A percentile compares a stretch with the other conserved stretches of the same genome.
phyloP scores from a whole-genome alignment of 2,797 vertebrate species.

The Agapornis canus region DNA sequence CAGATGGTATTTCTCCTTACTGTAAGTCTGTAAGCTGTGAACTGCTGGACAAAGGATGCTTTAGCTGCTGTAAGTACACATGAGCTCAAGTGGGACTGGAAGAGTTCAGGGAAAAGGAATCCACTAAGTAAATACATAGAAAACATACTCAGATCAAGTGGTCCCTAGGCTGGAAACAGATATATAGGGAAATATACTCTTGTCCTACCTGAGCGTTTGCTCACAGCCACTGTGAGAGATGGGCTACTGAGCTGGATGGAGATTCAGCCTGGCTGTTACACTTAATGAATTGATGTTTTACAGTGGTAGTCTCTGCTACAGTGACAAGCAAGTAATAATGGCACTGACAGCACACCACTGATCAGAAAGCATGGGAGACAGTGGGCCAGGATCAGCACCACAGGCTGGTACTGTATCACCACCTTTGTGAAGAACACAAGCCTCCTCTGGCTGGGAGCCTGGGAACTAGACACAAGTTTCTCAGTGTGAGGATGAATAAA shows the following conservation, averaged over 20 bases:
- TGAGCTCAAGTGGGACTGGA: background rate
- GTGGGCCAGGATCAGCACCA: background rate
- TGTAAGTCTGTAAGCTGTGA: background rate
- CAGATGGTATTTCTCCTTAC: background rate
- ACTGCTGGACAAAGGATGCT: background rate
- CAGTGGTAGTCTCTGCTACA: background rate
- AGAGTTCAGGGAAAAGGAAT: background rate
- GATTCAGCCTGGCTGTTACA: background rate
- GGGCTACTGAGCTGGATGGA: background rate
- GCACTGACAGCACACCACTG: accelerated
- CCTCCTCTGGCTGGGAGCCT: constrained; percentile 24
- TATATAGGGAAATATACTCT: background rate
- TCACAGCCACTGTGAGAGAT: background rate
- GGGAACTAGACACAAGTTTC: constrained; percentile 56
- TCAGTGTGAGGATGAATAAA: constrained; percentile 50
- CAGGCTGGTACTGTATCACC: background rate
- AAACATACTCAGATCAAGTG: background rate
- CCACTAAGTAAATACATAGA: background rate
- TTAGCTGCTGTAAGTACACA: background rate
- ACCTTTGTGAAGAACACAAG: background rate
- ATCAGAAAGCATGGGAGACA: background rate
- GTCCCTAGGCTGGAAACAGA: background rate
- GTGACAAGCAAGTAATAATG: background rate
- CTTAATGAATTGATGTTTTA: background rate
- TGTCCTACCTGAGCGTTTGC: background rate